These are phyloP conservation scores for Rynchops niger DNA, from an alignment of 2,113 vertebrate species.

Conservation along the genomic window DNA sequence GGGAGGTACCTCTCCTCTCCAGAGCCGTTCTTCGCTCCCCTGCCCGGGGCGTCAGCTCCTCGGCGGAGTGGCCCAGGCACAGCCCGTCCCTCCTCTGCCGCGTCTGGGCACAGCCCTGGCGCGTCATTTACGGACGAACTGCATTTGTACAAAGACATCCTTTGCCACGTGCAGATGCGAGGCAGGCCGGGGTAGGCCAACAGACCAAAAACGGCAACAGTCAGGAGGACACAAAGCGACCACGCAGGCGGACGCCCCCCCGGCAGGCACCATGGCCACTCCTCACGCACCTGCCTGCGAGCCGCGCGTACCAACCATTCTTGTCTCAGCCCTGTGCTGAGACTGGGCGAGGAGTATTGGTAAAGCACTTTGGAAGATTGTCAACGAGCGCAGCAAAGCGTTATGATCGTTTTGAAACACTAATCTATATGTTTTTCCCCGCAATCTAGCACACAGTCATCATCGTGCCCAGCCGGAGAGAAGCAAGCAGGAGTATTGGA, in stretches of 20 bases:
- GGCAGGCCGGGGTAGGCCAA: background rate
- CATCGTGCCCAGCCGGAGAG: background rate
- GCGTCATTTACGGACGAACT: background rate
- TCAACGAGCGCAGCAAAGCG: background rate
- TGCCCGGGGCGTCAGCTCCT: background rate
- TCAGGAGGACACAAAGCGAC: background rate
- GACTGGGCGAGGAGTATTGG: background rate
- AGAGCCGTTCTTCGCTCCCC: background rate
- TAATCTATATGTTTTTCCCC: constrained; percentile 7
- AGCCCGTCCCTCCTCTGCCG: background rate
- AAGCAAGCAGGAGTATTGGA: background rate
- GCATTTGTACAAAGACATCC: background rate
- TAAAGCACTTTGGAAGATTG: background rate
- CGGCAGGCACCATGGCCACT: background rate
- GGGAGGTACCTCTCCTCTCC: background rate
- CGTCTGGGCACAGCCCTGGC: fast-evolving
- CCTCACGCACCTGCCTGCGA: no score
- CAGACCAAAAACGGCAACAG: background rate
- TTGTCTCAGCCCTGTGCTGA: background rate
- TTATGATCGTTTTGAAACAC: background rate
- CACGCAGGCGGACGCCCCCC: fast-evolving
- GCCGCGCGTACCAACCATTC: background rate
- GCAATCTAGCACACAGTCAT: background rate
- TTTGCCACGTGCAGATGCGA: fast-evolving
- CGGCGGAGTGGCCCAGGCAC: background rate